phyloP scores from a whole-genome alignment of 2,113 vertebrate genomes.

The Centropus bengalensis region DNA sequence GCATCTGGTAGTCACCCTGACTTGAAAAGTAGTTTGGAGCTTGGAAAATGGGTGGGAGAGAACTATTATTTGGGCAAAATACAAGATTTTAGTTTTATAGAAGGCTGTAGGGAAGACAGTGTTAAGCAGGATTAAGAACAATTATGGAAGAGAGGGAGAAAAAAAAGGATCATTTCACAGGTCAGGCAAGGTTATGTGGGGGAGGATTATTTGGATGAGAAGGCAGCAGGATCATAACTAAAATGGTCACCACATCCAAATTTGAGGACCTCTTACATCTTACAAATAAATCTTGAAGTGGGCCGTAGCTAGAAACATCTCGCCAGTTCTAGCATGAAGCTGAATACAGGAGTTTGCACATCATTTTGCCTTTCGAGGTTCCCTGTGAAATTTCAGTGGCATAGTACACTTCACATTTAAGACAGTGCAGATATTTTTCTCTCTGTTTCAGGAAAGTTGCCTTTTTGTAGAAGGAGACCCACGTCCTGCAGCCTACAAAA shows the following conservation, averaged over 20 bases:
- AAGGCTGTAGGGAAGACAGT: background rate
- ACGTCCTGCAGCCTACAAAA: background rate
- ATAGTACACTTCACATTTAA: background rate
- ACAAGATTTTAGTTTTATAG: background rate
- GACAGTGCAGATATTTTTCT: background rate
- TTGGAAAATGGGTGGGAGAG: background rate
- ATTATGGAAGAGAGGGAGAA: background rate
- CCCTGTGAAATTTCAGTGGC: background rate
- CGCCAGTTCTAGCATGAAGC: background rate
- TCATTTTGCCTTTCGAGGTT: background rate
- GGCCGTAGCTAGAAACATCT: conserved; percentile 26
- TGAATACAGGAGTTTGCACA: conserved; percentile 15
- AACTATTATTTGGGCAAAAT: background rate
- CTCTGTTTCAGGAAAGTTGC: background rate
- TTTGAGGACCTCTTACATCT: conserved; percentile 1
- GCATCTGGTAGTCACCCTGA: background rate
- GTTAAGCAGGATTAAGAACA: background rate
- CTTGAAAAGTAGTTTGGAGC: background rate
- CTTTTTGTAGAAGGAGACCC: background rate
- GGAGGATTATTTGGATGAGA: background rate
- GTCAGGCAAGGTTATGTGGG: conserved; percentile 4
- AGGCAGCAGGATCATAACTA: background rate
- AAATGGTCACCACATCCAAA: background rate
- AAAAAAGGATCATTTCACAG: background rate
- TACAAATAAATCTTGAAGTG: conserved; percentile 20